These are phyloP conservation scores for Zaprionus ghesquierei DNA, from an alignment of 1,140 invertebrate species.

Conservation along the genomic window DNA sequence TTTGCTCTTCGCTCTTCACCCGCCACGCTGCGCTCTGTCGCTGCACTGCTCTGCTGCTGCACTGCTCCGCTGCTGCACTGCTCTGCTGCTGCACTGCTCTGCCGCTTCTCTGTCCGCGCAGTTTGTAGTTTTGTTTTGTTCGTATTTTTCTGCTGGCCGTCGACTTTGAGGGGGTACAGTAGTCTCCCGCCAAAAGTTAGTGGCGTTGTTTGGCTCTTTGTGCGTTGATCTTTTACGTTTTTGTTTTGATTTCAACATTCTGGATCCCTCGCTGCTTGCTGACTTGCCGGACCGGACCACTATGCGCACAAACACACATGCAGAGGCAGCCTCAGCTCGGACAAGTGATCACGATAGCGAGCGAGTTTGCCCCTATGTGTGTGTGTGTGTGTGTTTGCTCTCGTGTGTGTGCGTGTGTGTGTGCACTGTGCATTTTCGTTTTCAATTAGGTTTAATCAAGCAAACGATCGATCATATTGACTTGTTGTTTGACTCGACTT, in stretches of 20 bases:
- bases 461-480: constrained; percentile 80
- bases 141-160: constrained; percentile 57
- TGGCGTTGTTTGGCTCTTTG: constrained; percentile 55
- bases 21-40: not conserved
- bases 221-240: constrained; percentile 81
- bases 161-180: constrained; percentile 62
- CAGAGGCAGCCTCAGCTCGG: constrained; percentile 16
- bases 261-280: constrained; percentile 38
- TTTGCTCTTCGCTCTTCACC: not conserved
- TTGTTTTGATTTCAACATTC: constrained; percentile 81
- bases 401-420: constrained; percentile 17
- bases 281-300: constrained; percentile 52
- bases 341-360: constrained; percentile 58
- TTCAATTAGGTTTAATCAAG: constrained; percentile 80
- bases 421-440: constrained; percentile 69
- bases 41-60: not conserved
- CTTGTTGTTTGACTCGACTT: constrained; percentile 64
- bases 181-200: constrained; percentile 80
- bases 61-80: not conserved
- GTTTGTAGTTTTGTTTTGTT: constrained; percentile 76
- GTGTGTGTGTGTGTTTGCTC: constrained; percentile 6
- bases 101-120: constrained; percentile 30
- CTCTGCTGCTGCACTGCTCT: not conserved
- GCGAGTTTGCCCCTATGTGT: constrained; percentile 12
- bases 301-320: not conserved